Base-by-base conservation (phyloP, 2,113 vertebrate genomes). In the Brachionichthys hirsutus region DNA sequence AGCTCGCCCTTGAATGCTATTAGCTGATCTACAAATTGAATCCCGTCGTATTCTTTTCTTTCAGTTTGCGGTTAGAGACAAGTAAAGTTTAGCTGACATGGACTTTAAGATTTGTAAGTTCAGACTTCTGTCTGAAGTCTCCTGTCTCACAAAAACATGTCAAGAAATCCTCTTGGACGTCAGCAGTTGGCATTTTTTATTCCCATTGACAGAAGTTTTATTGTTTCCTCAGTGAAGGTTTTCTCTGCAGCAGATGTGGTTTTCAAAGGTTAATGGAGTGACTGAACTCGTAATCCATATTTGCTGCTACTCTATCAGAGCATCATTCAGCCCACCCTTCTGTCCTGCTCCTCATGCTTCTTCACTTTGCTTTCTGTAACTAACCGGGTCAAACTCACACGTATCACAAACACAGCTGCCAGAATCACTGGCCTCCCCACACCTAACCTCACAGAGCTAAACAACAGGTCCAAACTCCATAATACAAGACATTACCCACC, bases 201-300 rank as follows among this genome's bases (percentile, higher is more conserved):
- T 43, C 51, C 38, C 54, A 38, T 4, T 16, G 17, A 9, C 34
- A 51, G 30, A 60, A 17, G 18, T 40, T 49, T 44, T 46, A 69
- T 75, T 22, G 14, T 9, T 22, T 62, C 42, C 65, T 75, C 55
- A 62, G 61, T 80, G 63, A 75, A 61, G 35, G 41, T 77, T 54
- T 52, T 62, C 67, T 69, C 56, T 13, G 17, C 51, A 85, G 74
- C 80, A 86, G 80, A 81, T 83, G 79, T 70, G 67, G 63, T 54
- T 71, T 59, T 76, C 46, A 83, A 73, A 70, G 69, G 75, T 79
- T 83, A 76, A 87, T 66, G 43, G 35, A 70, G 60, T 70, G 47
- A 57, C 53, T 50, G 48, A 74, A 68, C 30, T 66, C 52, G 51
- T 61, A 19, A 66, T 35, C 14, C 30, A 35, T n/a, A n/a, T n/a